These are phyloP conservation scores for Pluvianellus socialis DNA, from an alignment of 2,113 vertebrate species.

Conservation along the genomic window DNA sequence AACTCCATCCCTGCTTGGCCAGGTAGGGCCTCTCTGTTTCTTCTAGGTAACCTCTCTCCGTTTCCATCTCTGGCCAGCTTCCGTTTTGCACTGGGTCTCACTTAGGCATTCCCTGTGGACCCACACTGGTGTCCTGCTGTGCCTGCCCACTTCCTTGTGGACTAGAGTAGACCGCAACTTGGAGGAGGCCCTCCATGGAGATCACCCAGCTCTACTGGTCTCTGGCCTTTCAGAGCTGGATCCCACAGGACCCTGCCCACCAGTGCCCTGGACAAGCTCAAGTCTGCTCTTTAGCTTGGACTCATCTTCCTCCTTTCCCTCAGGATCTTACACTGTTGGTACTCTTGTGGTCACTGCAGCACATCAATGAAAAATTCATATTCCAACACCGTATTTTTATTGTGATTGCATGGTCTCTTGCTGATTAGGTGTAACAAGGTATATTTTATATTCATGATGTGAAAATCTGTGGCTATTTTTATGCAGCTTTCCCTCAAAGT, in stretches of 20 bases:
- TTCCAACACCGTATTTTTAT: neutral
- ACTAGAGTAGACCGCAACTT: neutral
- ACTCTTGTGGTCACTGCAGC: neutral
- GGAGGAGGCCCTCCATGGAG: neutral
- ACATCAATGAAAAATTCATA: neutral
- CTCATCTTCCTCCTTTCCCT: neutral
- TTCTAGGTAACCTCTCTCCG: neutral
- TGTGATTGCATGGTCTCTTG: neutral
- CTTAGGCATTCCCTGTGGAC: neutral
- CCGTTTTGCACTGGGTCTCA: neutral
- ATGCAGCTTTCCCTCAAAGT: neutral
- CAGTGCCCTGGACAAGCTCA: neutral
- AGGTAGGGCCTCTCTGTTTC: neutral
- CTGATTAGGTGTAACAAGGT: neutral
- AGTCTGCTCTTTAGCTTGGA: neutral
- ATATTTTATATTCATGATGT: conserved; percentile 1
- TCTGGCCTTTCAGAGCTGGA: neutral
- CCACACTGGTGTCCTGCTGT: neutral
- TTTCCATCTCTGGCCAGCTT: neutral
- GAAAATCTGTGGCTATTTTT: conserved; percentile 2
- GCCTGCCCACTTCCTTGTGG: neutral
- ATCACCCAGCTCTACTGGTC: neutral
- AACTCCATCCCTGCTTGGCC: neutral
- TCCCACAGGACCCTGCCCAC: neutral
- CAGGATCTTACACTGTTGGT: neutral